Conservation (phyloP, 2,888 invertebrate genomes). For the Lottia scabra region DNA sequence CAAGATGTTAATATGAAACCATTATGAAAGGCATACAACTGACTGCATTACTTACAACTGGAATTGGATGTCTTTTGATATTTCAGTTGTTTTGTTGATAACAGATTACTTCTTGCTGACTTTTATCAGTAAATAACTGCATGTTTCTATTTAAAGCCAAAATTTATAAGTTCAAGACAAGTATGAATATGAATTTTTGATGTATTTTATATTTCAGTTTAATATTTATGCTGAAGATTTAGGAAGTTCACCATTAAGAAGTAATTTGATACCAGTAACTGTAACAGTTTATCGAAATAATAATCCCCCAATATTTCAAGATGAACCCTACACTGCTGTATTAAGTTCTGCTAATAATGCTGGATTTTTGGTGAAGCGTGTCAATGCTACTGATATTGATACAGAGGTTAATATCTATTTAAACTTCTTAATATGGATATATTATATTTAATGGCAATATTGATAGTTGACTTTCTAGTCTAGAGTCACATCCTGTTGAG, state of each 20-base stretch:
- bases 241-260: conserved; percentile 11
- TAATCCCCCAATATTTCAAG: conserved; percentile 50
- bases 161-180: background rate
- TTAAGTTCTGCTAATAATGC: conserved; percentile 35
- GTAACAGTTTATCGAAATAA: conserved; percentile 51
- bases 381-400: conserved; percentile 45
- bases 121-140: too few relatives aligned
- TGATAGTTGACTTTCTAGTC: too few relatives aligned
- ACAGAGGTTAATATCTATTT: conserved; percentile 26
- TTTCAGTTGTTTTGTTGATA: too few relatives aligned
- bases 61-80: background rate
- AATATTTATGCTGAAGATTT: conserved; percentile 16
- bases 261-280: conserved; percentile 20
- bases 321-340: conserved; percentile 38
- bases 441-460: too few relatives aligned
- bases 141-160: too few relatives aligned
- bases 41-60: too few relatives aligned
- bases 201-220: conserved; percentile 12
- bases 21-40: too few relatives aligned
- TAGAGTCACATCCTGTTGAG: too few relatives aligned
- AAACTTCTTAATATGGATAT: too few relatives aligned
- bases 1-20: too few relatives aligned
- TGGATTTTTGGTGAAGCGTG: conserved; percentile 35
- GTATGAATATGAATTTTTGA: background rate
- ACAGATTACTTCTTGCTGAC: too few relatives aligned